phyloP scores from a whole-genome alignment of 2,797 vertebrate genomes.

The Rhinella marina region DNA sequence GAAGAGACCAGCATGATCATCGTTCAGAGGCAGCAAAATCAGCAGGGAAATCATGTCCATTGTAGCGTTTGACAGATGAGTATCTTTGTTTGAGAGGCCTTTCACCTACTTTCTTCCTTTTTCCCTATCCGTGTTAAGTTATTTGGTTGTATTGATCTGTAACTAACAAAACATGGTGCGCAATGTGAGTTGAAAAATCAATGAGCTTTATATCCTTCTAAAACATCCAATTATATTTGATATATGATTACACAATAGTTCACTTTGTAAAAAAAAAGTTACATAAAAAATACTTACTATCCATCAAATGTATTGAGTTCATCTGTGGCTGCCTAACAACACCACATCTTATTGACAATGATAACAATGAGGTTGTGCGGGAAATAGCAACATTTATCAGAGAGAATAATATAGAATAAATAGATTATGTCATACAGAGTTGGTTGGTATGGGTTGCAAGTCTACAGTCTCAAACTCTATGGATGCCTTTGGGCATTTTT shows the following conservation, averaged over 20 bases:
- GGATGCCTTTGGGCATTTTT: no score
- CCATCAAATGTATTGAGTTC: not conserved
- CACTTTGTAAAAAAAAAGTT: constrained; percentile 24
- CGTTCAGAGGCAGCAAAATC: constrained; percentile 60
- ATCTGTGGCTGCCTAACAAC: not conserved
- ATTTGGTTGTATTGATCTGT: constrained; percentile 42
- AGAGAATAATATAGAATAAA: not conserved
- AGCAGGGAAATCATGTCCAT: constrained; percentile 61
- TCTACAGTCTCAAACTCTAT: no score
- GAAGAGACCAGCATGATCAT: constrained; percentile 58
- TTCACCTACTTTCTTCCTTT: constrained; percentile 51
- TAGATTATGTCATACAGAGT: not conserved
- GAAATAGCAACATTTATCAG: not conserved
- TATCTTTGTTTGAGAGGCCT: constrained; percentile 62
- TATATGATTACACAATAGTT: constrained; percentile 39
- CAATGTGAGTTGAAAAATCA: constrained; percentile 43
- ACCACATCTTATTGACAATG: not conserved
- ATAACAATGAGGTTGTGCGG: not conserved
- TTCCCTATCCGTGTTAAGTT: constrained; percentile 39
- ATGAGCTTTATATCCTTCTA: constrained; percentile 31
- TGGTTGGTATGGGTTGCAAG: no score
- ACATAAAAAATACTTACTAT: constrained; percentile 14
- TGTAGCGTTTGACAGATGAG: constrained; percentile 66
- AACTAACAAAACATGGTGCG: constrained; percentile 49
- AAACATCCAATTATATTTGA: constrained; percentile 44